Base-by-base conservation (phyloP, 2,888 invertebrate genomes). In the Agonum fuliginosum region DNA sequence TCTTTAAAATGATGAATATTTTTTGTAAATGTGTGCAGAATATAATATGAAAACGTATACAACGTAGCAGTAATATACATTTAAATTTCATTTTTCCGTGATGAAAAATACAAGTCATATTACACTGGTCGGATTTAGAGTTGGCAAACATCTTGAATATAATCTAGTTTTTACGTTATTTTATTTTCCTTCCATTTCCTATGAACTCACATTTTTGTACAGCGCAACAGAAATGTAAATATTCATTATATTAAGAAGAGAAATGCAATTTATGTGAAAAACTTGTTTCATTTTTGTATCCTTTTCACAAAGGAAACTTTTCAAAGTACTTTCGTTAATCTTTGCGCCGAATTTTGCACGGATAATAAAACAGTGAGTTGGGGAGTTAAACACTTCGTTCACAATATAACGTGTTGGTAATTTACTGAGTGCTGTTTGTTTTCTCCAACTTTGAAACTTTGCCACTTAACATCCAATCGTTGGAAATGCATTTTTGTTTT, bases 271-370 rank as follows among this genome's bases (percentile, higher is more conserved):
- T 75, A 75, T 67, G 75, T 67, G 75, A 75, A 75, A 67, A 75
- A 67, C 24, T 70, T 70, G 10, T 70, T 70, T 70, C 69, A 70
- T 70, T 70, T 70, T 70, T 70, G 46, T 46, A 70, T 70, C 43
- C 24, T 70, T 70, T 70, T 70, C 51, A 75, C 75, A 75, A 67
- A 67, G 34, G 67, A 75, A 75, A 67, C 30, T 65, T 75, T 46
- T 37, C 27, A 75, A 65, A 67, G 75, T 51, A 75, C 75, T 75
- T 75, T 34, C 67, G 75, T 67, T 75, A 75, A 75, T 75, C 75
- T 75, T 48, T 75, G 74, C 65, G 75, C 75, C 75, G 75, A 75
- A 75, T 75, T 75, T 75, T 67, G 75, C 75, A 75, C 75, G 75
- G 75, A 67, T 51, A 75, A 75, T 75, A 75, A 75, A 67, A 67